Conservation (phyloP, 2,888 invertebrate genomes). For the Lasioglossum malachurum region DNA sequence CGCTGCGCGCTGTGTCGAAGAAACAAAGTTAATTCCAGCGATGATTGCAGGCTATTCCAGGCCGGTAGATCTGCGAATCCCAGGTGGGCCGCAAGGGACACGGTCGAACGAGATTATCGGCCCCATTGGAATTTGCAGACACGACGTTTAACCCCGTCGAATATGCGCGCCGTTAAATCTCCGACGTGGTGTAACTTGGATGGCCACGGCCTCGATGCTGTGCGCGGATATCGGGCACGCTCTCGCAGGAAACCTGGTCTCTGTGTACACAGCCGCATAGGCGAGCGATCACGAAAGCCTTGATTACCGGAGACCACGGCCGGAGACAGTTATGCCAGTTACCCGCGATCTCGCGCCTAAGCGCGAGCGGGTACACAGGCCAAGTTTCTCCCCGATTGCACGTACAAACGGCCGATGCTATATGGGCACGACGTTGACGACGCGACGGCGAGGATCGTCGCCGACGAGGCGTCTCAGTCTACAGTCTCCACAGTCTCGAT, state of each 20-base stretch:
- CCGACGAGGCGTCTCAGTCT: background rate
- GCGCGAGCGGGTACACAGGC: slow-evolving; percentile 68
- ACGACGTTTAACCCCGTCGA: slow-evolving; percentile 59
- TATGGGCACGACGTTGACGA: slow-evolving; percentile 3
- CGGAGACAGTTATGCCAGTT: slow-evolving; percentile 75
- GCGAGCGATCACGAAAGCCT: slow-evolving; percentile 70
- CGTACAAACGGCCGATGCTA: slow-evolving; percentile 39
- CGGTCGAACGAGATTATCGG: slow-evolving; percentile 51
- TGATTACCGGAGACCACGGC: slow-evolving; percentile 72
- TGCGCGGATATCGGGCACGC: slow-evolving; percentile 31
- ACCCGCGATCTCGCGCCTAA: slow-evolving; percentile 71
- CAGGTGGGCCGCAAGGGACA: slow-evolving; percentile 23
- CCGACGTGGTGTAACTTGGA: slow-evolving; percentile 31
- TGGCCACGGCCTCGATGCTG: slow-evolving; percentile 7
- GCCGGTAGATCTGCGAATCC: slow-evolving; percentile 20
- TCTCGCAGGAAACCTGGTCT: slow-evolving; percentile 5
- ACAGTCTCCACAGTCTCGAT: slow-evolving; percentile 14
- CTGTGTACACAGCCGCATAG: slow-evolving; percentile 36
- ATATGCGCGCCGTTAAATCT: slow-evolving; percentile 64
- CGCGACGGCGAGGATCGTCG: background rate
- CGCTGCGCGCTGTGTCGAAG: background rate
- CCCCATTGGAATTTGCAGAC: slow-evolving; percentile 43
- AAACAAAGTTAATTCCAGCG: background rate
- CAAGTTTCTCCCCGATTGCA: slow-evolving; percentile 65
- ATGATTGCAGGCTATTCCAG: background rate